These are phyloP conservation scores for Molossus alvarezi DNA, from an alignment of 2,797 vertebrate species.

Conservation along the genomic window DNA sequence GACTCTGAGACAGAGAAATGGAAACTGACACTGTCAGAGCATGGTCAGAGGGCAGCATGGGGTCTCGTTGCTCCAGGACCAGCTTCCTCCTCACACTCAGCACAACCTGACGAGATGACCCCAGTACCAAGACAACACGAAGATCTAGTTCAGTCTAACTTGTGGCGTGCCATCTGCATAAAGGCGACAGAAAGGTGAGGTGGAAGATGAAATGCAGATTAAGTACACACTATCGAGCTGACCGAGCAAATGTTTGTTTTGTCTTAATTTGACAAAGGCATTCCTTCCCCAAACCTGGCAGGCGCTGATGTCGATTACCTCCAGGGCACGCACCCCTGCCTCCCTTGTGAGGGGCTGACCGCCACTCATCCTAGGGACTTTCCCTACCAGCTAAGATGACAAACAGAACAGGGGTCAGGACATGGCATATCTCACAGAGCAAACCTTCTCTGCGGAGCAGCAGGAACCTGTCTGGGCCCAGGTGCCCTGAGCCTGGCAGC, in stretches of 20 bases:
- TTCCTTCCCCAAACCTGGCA: not conserved
- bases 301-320: not conserved
- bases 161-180: not conserved
- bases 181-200: too few relatives aligned
- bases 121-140: not conserved
- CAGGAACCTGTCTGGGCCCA: not conserved
- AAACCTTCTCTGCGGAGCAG: not conserved
- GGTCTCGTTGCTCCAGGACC: not conserved
- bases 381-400: not conserved
- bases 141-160: not conserved
- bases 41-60: accelerated
- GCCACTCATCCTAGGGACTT: not conserved
- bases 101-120: not conserved
- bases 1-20: not conserved
- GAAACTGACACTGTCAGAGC: accelerated
- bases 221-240: not conserved
- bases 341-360: too few relatives aligned
- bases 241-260: not conserved
- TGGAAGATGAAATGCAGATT: accelerated
- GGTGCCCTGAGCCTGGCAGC: not conserved
- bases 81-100: not conserved
- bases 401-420: not conserved
- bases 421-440: accelerated
- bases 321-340: not conserved
- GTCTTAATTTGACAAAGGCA: not conserved